A percentile compares a stretch with the other conserved stretches of the same genome.
Evolutionary conservation across 2,888 invertebrate species (phyloP).

Genomic region (Netelia inedita): DNA sequence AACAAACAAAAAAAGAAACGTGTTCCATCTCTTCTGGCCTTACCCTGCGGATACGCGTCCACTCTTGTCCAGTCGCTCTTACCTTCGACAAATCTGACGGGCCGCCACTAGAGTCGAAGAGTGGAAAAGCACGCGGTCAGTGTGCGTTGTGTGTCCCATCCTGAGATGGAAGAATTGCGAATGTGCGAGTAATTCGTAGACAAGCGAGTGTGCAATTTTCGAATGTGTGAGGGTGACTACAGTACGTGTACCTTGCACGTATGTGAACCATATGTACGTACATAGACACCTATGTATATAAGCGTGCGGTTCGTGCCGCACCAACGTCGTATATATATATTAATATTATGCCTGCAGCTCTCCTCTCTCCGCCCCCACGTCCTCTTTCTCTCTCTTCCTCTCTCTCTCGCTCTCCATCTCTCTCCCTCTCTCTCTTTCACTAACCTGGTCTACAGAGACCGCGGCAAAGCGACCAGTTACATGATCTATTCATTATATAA

Average conservation of each 20-base stretch:
- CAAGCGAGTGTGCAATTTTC: constrained; percentile 56
- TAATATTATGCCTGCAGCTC: constrained; percentile 1
- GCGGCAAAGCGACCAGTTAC: constrained; percentile 81
- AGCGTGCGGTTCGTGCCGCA: constrained; percentile 20
- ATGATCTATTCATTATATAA: constrained; percentile 85
- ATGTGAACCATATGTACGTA: not conserved
- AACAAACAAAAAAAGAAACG: too few relatives aligned
- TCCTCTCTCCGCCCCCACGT: constrained; percentile 44
- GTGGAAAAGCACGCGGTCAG: constrained; percentile 38
- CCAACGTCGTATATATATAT: constrained; percentile 6
- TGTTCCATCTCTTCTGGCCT: too few relatives aligned
- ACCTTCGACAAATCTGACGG: constrained; percentile 31
- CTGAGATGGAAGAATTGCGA: constrained; percentile 19
- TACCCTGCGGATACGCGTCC: constrained; percentile 14
- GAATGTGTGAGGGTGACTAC: constrained; percentile 6
- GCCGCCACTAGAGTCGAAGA: constrained; percentile 21
- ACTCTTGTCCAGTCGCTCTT: constrained; percentile 67
- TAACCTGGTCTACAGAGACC: constrained; percentile 66
- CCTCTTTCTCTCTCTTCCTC: constrained; percentile 18
- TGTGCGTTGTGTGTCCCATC: not conserved
- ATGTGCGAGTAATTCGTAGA: constrained; percentile 51
- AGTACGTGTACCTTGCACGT: not conserved
- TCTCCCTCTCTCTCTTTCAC: constrained; percentile 57
- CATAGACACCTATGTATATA: not conserved
- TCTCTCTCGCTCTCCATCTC: constrained; percentile 21